These are phyloP conservation scores for Rhinichthys osculus DNA, from an alignment of 2,797 vertebrate genomes.

Conservation along the genomic window DNA sequence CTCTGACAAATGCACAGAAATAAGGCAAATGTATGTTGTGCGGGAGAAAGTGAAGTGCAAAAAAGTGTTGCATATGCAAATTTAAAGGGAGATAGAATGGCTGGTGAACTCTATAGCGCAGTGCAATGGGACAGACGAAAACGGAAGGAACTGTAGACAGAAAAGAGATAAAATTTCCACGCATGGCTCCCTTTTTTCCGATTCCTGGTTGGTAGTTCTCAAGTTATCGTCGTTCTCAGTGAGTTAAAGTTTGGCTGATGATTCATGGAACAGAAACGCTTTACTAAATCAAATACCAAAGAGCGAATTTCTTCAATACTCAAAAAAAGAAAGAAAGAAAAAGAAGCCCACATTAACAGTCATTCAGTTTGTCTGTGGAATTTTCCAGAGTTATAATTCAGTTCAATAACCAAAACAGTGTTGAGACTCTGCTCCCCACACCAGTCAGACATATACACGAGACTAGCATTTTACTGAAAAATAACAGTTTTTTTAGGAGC, in stretches of 20 bases:
- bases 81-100: conserved; percentile 1
- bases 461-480: conserved; percentile 41
- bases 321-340: background rate
- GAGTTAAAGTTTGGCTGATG: conserved; percentile 20
- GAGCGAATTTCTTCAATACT: conserved; percentile 17
- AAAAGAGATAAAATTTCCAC: conserved; percentile 7
- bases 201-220: conserved; percentile 23
- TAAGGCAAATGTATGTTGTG: background rate
- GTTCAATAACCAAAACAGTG: conserved; percentile 53
- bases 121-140: background rate
- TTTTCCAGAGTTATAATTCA: conserved; percentile 55
- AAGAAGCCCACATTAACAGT: conserved; percentile 20
- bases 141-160: conserved; percentile 1
- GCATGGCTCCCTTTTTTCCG: background rate
- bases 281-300: conserved; percentile 22
- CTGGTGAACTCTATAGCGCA: background rate
- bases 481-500: conserved; percentile 39
- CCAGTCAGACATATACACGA: conserved; percentile 10
- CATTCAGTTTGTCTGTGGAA: conserved; percentile 39
- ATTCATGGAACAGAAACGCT: conserved; percentile 34
- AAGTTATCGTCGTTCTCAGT: background rate
- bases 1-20: conserved; percentile 37
- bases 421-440: conserved; percentile 29
- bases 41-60: background rate
- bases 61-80: background rate